Percentiles rank a stretch among this genome's conserved stretches.
These are phyloP conservation scores for Glandiceps talaboti DNA, from an alignment of 53 echinoderm and acorn worm species.

Conservation along the genomic window DNA sequence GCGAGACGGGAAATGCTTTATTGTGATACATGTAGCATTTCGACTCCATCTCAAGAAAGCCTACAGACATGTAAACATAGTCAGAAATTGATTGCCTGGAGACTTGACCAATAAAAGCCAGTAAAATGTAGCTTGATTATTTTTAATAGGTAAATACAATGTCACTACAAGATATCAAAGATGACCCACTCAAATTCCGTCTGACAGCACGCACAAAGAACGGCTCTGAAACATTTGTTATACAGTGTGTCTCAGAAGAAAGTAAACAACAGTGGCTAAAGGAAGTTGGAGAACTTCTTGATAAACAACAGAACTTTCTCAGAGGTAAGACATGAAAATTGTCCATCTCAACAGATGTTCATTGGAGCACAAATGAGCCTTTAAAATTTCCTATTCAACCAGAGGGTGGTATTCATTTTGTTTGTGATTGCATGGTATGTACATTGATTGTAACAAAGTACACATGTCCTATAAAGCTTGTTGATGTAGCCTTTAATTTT, in stretches of 20 bases:
- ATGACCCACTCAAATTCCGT: constrained; percentile 78
- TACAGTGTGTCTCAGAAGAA: constrained; percentile 62
- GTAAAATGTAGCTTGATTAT: background rate
- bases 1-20: too few relatives aligned
- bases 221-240: constrained; percentile 46
- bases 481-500: too few relatives aligned
- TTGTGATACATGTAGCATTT: too few relatives aligned
- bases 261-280: constrained; percentile 67
- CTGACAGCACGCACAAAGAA: constrained; percentile 49
- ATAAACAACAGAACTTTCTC: constrained; percentile 80
- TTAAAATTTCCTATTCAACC: too few relatives aligned
- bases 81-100: too few relatives aligned
- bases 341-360: too few relatives aligned
- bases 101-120: too few relatives aligned
- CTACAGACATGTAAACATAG: too few relatives aligned
- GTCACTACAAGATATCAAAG: constrained; percentile 67
- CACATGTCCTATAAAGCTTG: too few relatives aligned
- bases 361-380: too few relatives aligned
- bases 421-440: constrained; percentile 2
- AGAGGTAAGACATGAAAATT: constrained; percentile 90
- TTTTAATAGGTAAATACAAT: constrained; percentile 73
- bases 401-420: background rate
- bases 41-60: too few relatives aligned
- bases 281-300: constrained; percentile 52
- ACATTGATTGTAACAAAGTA: too few relatives aligned